Percentiles rank a stretch among this genome's conserved stretches.
phyloP scores from a whole-genome alignment of 2,113 vertebrate species.

The Hemichromis elongatus region DNA sequence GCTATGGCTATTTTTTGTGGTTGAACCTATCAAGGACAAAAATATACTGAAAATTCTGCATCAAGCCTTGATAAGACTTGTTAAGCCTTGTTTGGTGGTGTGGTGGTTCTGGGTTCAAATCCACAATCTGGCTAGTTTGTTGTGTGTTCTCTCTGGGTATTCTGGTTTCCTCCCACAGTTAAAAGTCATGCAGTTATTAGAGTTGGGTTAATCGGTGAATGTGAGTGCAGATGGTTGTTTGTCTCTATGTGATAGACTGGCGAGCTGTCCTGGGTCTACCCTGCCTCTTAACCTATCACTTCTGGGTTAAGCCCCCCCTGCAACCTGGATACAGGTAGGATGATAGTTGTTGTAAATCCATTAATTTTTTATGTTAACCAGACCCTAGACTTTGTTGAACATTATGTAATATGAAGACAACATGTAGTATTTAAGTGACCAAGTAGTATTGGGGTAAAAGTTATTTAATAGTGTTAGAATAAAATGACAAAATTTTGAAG shows the following conservation, averaged over 20 bases:
- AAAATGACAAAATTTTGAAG: no score
- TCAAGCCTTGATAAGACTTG: not conserved
- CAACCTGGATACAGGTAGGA: no score
- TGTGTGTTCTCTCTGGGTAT: not conserved
- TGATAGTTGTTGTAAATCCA: no score
- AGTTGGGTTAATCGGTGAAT: not conserved
- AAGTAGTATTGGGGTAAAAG: no score
- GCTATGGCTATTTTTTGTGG: not conserved
- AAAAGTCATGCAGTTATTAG: not conserved
- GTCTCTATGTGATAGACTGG: not conserved
- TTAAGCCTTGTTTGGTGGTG: no score
- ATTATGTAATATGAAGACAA: no score
- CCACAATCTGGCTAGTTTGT: not conserved
- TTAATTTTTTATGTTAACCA: no score
- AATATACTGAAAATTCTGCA: not conserved
- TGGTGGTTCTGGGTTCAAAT: not conserved
- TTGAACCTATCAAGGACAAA: not conserved
- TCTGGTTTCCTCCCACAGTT: not conserved
- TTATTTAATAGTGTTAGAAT: no score
- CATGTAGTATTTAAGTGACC: no score
- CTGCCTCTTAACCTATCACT: no score
- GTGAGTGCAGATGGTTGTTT: not conserved
- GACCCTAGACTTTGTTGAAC: no score
- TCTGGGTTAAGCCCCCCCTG: no score
- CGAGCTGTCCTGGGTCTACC: not conserved